Conservation (phyloP, 2,888 invertebrate species). For the Dastarcus helophoroides region DNA sequence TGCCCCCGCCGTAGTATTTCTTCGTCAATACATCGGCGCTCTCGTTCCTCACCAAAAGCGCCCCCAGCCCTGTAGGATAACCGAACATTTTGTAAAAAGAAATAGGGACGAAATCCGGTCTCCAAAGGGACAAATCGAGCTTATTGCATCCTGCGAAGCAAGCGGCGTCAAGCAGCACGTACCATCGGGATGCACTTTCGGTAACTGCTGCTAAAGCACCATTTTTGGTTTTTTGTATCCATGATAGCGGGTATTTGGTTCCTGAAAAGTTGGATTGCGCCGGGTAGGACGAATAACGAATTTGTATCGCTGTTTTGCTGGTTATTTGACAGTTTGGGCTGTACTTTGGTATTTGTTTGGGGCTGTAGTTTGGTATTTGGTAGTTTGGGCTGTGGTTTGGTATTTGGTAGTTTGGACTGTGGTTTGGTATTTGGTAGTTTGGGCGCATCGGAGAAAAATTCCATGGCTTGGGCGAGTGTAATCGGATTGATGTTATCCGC, state of each 20-base stretch:
- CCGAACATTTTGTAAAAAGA: constrained; percentile 98
- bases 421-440: neutral
- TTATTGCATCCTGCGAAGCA: constrained; percentile 64
- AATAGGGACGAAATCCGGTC: constrained; percentile 81
- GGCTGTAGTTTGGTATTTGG: neutral
- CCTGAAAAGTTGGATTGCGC: constrained; percentile 96
- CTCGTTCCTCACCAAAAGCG: constrained; percentile 63
- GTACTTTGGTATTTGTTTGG: no score
- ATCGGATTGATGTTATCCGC: constrained; percentile 48
- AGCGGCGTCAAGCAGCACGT: constrained; percentile 78
- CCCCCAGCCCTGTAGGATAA: constrained; percentile 92
- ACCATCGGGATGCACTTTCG: constrained; percentile 43
- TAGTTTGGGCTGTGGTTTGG: neutral
- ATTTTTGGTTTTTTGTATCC: constrained; percentile 52
- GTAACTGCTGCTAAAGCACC: constrained; percentile 43
- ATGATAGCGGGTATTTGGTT: constrained; percentile 69
- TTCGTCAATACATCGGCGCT: constrained; percentile 52
- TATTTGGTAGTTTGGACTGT: neutral
- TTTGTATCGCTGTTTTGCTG: constrained; percentile 23
- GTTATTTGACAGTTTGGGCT: no score
- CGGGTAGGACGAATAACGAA: constrained; percentile 71
- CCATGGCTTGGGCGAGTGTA: constrained; percentile 3
- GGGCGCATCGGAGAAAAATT: constrained; percentile 1
- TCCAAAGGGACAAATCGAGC: constrained; percentile 57
- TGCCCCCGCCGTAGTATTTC: constrained; percentile 87